Conservation (phyloP, 2,888 invertebrate species). For the Epirrita christyi region DNA sequence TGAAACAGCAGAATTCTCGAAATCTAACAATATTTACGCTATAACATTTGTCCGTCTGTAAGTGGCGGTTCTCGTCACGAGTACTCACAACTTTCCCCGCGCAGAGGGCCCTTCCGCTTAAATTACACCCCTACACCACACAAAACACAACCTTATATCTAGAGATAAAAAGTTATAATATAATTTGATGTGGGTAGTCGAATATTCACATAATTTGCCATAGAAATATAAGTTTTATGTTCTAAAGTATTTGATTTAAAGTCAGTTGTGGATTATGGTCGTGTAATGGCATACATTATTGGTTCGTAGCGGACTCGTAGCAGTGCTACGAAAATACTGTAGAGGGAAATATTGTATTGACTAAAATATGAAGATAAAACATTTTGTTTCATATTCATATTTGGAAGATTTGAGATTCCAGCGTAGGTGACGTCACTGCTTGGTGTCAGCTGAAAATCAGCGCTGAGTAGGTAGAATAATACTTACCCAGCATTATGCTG, state of each 20-base stretch:
- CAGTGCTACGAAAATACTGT: conserved; percentile 26
- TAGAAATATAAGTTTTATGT: conserved; percentile 34
- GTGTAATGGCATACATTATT: conserved; percentile 30
- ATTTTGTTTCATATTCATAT: too few species aligned
- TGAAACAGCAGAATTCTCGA: conserved; percentile 13
- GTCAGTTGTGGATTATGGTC: conserved; percentile 7
- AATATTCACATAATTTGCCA: conserved; percentile 17
- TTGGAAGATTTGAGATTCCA: too few species aligned
- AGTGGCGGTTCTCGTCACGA: conserved; percentile 65
- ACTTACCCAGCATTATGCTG: too few species aligned
- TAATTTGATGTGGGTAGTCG: neutral
- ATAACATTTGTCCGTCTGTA: conserved; percentile 48
- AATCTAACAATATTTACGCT: conserved; percentile 31
- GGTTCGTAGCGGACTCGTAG: conserved; percentile 38
- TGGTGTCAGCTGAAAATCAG: too few species aligned
- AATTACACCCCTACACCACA: conserved; percentile 44
- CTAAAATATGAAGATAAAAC: conserved; percentile 20
- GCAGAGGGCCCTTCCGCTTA: conserved; percentile 41
- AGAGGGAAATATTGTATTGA: conserved; percentile 31
- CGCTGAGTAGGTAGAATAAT: too few species aligned
- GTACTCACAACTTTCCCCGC: conserved; percentile 54
- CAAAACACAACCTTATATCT: conserved; percentile 16
- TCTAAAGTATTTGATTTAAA: neutral
- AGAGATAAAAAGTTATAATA: neutral
- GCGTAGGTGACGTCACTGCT: too few species aligned